Percentiles rank a stretch among this genome's conserved stretches.
phyloP scores from a whole-genome alignment of 1,140 invertebrate species.

The Linepithema humile region DNA sequence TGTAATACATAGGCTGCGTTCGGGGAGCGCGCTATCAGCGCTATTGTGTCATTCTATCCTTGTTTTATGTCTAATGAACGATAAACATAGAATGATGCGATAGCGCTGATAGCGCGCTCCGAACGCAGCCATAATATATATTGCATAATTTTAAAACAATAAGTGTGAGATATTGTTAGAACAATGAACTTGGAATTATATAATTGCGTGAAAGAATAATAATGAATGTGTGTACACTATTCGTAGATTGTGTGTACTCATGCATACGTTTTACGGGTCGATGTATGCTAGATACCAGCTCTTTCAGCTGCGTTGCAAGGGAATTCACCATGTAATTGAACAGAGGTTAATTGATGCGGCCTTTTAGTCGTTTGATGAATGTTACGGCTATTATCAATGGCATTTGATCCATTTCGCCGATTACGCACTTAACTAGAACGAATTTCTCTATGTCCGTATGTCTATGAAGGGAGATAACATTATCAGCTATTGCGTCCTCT shows the following conservation, averaged over 20 bases:
- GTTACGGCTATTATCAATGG: conserved; percentile 58
- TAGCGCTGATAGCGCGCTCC: too few species aligned
- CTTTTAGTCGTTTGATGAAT: conserved; percentile 53
- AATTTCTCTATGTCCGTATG: conserved; percentile 31
- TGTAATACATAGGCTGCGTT: too few species aligned
- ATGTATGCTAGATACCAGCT: conserved; percentile 30
- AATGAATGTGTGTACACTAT: not conserved
- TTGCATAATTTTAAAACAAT: too few species aligned
- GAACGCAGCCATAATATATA: too few species aligned
- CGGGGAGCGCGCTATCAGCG: too few species aligned
- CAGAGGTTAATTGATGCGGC: conserved; percentile 54
- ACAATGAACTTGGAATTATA: too few species aligned
- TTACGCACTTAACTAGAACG: conserved; percentile 50
- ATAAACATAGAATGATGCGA: too few species aligned
- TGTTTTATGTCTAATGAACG: too few species aligned
- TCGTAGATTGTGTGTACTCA: not conserved
- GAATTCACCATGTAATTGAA: conserved; percentile 42
- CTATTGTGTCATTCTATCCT: too few species aligned
- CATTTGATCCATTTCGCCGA: conserved; percentile 57
- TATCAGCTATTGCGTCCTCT: conserved; percentile 31
- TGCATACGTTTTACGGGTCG: not conserved
- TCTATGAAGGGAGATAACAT: conserved; percentile 31
- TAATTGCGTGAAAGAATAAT: too few species aligned
- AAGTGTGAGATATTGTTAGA: too few species aligned
- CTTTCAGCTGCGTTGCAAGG: conserved; percentile 38